Percentiles rank a stretch among this genome's conserved stretches.
phyloP scores from a whole-genome alignment of 30 jellyfish, hydroid and myxozoan species.

The Catostylus mosaicus region DNA sequence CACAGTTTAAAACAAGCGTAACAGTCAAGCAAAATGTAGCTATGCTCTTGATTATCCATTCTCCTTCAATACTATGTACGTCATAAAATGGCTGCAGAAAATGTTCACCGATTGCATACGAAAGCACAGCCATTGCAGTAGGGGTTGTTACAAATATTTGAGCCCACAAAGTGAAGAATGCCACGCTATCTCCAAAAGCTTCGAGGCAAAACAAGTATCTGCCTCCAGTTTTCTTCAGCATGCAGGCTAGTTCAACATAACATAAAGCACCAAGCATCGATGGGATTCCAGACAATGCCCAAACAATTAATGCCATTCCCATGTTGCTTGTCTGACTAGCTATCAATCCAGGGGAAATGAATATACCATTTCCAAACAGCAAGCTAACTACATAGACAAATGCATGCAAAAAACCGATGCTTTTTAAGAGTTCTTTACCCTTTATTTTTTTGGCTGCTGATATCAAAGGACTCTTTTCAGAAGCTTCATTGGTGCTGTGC shows the following conservation, averaged over 20 bases:
- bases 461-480: no score
- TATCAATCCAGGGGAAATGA: constrained; percentile 55
- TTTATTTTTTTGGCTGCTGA: no score
- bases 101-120: constrained; percentile 19
- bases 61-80: constrained; percentile 1
- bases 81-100: constrained; percentile 25
- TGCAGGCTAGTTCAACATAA: constrained; percentile 42
- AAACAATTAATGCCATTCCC: constrained; percentile 46
- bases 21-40: not conserved
- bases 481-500: no score
- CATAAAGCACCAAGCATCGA: constrained; percentile 53
- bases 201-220: constrained; percentile 21
- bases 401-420: constrained; percentile 49
- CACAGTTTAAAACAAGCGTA: not conserved
- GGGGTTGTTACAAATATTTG: constrained; percentile 25
- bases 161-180: constrained; percentile 35
- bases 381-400: constrained; percentile 48
- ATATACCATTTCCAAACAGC: constrained; percentile 48
- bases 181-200: constrained; percentile 44
- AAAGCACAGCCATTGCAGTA: constrained; percentile 9
- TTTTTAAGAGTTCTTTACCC: constrained; percentile 23
- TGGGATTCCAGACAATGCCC: constrained; percentile 32
- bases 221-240: constrained; percentile 56
- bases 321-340: constrained; percentile 51
- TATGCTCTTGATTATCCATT: constrained; percentile 26